Percentiles rank a stretch among this genome's conserved stretches.
These are phyloP conservation scores for Leistus spinibarbis DNA, from an alignment of 2,888 invertebrate genomes.

Conservation along the genomic window DNA sequence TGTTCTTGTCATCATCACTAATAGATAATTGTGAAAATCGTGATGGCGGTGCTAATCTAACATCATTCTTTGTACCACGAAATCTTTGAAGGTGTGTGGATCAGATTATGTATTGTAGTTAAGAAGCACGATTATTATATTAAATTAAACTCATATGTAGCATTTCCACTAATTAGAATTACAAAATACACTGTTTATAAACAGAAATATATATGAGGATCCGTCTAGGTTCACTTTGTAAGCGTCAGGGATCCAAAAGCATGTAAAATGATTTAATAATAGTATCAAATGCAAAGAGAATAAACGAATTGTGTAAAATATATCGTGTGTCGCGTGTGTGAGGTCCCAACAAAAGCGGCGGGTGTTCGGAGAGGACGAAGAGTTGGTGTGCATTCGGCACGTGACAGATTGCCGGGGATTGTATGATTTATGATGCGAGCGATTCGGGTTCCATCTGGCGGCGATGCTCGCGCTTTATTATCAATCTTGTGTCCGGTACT, in stretches of 20 bases:
- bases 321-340: conserved; percentile 18
- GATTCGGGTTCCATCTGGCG: conserved; percentile 36
- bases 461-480: conserved; percentile 25
- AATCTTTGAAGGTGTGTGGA: not conserved
- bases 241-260: not conserved
- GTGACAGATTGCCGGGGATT: conserved; percentile 36
- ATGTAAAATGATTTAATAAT: not conserved
- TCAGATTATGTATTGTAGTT: too few species aligned
- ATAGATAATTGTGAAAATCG: conserved; percentile 14
- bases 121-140: too few species aligned
- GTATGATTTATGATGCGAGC: conserved; percentile 29
- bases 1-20: conserved; percentile 9
- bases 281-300: not conserved
- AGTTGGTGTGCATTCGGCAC: not conserved
- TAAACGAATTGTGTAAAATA: not conserved
- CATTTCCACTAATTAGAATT: too few species aligned
- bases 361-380: not conserved
- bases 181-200: too few species aligned
- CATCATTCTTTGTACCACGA: not conserved
- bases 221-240: not conserved
- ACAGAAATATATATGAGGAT: too few species aligned
- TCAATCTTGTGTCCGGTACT: conserved; percentile 26
- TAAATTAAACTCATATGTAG: too few species aligned
- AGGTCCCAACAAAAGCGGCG: not conserved
- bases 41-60: not conserved